Conservation (phyloP, 2,113 vertebrate genomes). For the Corvus hawaiiensis region DNA sequence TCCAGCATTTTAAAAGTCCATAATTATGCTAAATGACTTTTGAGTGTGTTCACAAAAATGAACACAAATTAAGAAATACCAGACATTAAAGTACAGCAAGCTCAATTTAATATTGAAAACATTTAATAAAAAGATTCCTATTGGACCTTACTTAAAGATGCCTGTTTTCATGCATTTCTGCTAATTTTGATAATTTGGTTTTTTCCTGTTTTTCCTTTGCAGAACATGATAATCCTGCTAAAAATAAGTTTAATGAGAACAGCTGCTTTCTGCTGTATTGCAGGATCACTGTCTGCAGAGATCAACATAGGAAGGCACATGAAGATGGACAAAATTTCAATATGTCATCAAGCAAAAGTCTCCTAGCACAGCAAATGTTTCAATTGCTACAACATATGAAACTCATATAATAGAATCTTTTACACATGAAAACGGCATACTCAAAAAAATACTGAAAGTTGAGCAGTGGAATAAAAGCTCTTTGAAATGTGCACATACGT, state of each 20-base stretch:
- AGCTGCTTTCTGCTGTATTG: not conserved
- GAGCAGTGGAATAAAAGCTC: not conserved
- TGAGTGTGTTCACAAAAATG: not conserved
- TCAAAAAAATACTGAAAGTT: not conserved
- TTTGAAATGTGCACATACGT: not conserved
- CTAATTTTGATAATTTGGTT: not conserved
- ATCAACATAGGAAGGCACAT: not conserved
- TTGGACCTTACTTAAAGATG: not conserved
- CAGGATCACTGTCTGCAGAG: not conserved
- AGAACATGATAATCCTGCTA: not conserved
- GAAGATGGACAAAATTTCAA: not conserved
- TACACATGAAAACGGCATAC: not conserved
- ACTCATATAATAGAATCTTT: not conserved
- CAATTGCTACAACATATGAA: not conserved
- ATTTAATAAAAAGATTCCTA: not conserved
- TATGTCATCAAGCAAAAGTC: not conserved
- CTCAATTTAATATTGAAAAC: not conserved
- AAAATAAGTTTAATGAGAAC: not conserved
- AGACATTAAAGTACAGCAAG: not conserved
- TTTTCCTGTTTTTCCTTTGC: not conserved
- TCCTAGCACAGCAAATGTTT: not conserved
- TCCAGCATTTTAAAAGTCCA: not conserved
- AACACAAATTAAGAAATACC: not conserved
- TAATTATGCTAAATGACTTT: not conserved
- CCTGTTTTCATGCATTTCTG: not conserved